phyloP scores from a whole-genome alignment of 2,113 vertebrate species.

The Acrocephalus arundinaceus region DNA sequence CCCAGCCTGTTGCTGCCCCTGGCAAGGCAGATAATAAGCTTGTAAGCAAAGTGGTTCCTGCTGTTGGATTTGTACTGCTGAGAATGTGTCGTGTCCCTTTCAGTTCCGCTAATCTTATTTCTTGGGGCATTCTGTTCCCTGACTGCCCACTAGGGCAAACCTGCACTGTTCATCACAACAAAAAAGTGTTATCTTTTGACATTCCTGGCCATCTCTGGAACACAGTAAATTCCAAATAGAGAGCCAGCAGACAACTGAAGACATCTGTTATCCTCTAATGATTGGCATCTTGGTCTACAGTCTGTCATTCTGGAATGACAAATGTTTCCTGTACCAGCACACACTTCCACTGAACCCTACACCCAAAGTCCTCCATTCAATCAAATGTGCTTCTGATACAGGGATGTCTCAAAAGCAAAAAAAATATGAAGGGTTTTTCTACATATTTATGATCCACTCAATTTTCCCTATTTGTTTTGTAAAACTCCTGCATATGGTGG shows the following conservation, averaged over 20 bases:
- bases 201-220: background rate
- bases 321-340: background rate
- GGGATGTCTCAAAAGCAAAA: background rate
- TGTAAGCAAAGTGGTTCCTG: background rate
- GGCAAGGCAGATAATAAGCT: background rate
- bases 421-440: background rate
- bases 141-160: background rate
- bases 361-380: background rate
- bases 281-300: background rate
- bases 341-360: background rate
- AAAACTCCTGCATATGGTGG: background rate
- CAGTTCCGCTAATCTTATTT: background rate
- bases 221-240: background rate
- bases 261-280: background rate
- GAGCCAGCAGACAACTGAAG: background rate
- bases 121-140: background rate
- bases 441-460: background rate
- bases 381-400: background rate
- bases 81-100: background rate
- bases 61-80: background rate
- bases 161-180: background rate
- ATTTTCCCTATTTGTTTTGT: background rate
- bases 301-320: background rate
- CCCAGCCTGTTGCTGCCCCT: background rate
- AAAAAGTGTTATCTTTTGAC: background rate